phyloP scores from a whole-genome alignment of 2,888 invertebrate species.

The Troilus luridus region DNA sequence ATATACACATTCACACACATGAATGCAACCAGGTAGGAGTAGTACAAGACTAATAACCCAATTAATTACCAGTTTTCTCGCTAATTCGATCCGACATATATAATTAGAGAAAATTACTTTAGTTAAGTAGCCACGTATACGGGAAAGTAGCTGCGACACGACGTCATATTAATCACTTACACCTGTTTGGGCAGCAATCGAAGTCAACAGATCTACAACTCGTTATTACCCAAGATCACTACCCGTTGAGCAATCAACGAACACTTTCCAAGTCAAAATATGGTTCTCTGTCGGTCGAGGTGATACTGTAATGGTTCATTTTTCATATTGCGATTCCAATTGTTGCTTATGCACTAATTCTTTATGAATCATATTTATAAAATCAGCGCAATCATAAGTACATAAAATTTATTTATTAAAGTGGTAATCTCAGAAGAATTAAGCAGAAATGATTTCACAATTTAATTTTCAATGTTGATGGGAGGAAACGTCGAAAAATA shows the following conservation, averaged over 20 bases:
- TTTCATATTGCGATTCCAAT: not conserved
- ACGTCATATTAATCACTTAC: constrained; percentile 4
- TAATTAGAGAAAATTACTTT: not conserved
- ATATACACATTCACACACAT: too few relatives aligned
- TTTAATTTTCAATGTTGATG: too few relatives aligned
- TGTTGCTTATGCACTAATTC: too few relatives aligned
- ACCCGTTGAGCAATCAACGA: not conserved
- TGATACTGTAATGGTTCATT: not conserved
- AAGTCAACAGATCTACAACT: not conserved
- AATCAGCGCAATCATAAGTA: too few relatives aligned
- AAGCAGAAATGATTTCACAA: too few relatives aligned
- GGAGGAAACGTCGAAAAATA: too few relatives aligned
- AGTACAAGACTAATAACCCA: not conserved
- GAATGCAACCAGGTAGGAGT: too few relatives aligned
- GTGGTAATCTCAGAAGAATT: too few relatives aligned
- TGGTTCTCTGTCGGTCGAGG: not conserved
- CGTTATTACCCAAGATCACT: constrained; percentile 9
- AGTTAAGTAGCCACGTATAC: not conserved
- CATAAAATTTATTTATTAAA: too few relatives aligned
- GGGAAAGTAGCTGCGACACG: not conserved
- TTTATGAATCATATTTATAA: too few relatives aligned
- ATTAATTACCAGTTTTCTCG: not conserved
- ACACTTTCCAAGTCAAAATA: not conserved
- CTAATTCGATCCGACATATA: not conserved
- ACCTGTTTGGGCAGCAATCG: not conserved